Evolutionary conservation across 2,888 invertebrate genomes (phyloP).

Genomic region (Philonicus albiceps): DNA sequence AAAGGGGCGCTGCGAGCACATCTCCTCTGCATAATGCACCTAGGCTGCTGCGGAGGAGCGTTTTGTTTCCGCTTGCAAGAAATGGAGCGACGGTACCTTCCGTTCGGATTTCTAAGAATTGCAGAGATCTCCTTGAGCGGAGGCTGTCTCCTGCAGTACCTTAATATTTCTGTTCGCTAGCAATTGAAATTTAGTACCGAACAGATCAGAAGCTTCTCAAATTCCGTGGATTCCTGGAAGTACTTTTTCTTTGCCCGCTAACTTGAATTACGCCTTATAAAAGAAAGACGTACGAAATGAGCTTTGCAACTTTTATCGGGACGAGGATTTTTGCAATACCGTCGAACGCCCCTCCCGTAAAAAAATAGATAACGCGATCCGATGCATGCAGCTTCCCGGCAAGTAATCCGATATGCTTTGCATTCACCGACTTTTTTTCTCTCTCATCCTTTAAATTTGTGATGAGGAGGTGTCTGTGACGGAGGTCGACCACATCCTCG

Average conservation of each 20-base stretch:
- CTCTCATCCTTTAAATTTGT: background rate
- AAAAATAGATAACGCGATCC: background rate
- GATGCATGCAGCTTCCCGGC: background rate
- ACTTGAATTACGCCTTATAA: background rate
- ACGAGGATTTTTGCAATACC: background rate
- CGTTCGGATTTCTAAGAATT: background rate
- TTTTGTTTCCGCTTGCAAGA: background rate
- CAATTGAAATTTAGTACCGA: background rate
- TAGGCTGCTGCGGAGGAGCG: background rate
- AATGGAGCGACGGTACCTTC: background rate
- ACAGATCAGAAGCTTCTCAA: background rate
- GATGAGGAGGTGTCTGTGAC: background rate
- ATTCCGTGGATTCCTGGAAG: background rate
- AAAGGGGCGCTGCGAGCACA: background rate
- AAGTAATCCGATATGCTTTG: background rate
- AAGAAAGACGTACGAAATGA: background rate
- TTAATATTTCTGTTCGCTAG: background rate
- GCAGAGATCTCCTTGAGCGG: background rate
- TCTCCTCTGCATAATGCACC: background rate
- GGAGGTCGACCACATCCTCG: background rate
- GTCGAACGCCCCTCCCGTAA: background rate
- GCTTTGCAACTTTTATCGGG: background rate
- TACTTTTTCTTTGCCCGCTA: background rate
- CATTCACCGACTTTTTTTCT: background rate
- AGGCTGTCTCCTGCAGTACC: background rate